Percentiles rank a stretch among this genome's conserved stretches.
phyloP scores from a whole-genome alignment of 2,797 vertebrate genomes.

The Neosalanx taihuensis region DNA sequence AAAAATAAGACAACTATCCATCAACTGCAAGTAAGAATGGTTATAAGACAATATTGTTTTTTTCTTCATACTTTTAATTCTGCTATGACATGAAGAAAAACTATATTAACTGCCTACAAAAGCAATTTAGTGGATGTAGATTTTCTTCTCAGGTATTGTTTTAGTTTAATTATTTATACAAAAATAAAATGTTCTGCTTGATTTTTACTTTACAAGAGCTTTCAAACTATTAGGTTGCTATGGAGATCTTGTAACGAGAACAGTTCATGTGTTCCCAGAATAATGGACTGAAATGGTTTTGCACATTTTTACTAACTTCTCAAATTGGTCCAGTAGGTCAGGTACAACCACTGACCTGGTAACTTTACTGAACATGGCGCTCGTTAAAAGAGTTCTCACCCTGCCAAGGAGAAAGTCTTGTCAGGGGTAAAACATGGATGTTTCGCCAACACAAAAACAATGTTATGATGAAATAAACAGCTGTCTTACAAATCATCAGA shows the following conservation, averaged over 20 bases:
- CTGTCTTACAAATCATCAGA: slow-evolving; percentile 10
- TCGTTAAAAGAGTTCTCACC: background rate
- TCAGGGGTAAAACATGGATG: slow-evolving; percentile 20
- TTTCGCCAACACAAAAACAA: slow-evolving; percentile 8
- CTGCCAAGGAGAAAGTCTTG: background rate
- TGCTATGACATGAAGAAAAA: no score
- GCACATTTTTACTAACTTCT: background rate
- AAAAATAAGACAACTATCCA: no score
- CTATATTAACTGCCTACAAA: no score
- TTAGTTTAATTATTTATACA: background rate
- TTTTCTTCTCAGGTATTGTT: background rate
- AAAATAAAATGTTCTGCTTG: background rate
- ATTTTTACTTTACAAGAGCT: background rate
- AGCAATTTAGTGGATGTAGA: background rate
- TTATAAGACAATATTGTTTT: no score
- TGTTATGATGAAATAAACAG: slow-evolving; percentile 28
- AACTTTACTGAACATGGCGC: background rate
- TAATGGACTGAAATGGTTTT: background rate
- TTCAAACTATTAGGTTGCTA: background rate
- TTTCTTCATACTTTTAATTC: no score
- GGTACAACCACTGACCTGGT: background rate
- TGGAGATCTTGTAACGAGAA: background rate
- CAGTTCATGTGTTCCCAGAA: background rate
- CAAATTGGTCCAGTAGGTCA: background rate
- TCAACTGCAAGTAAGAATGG: no score